A percentile compares a stretch with the other conserved stretches of the same genome.
These are phyloP conservation scores for Agapostemon virescens DNA, from an alignment of 2,888 invertebrate species.

Conservation along the genomic window DNA sequence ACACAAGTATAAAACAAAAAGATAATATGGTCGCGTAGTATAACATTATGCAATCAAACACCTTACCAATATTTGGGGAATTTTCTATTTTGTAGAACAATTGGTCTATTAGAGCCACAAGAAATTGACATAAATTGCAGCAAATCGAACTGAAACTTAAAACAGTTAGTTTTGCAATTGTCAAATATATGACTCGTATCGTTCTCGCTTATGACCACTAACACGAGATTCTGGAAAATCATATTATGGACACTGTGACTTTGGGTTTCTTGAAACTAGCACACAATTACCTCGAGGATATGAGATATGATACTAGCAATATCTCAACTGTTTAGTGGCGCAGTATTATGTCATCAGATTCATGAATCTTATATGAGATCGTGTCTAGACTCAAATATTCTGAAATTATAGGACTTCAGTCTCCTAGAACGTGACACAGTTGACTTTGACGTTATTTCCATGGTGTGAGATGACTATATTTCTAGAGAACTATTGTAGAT, in stretches of 20 bases:
- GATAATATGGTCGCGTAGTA: too few relatives aligned
- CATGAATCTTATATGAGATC: constrained; percentile 6
- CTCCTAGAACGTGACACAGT: background rate
- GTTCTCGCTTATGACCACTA: background rate
- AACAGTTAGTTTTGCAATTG: too few relatives aligned
- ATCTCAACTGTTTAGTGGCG: background rate
- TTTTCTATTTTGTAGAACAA: too few relatives aligned
- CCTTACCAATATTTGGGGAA: too few relatives aligned
- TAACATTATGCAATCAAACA: too few relatives aligned
- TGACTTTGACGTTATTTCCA: background rate
- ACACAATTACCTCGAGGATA: background rate
- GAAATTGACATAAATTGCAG: background rate
- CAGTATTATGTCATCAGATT: background rate
- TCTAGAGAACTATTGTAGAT: background rate
- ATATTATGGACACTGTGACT: background rate
- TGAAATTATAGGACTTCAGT: background rate
- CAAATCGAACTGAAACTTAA: too few relatives aligned
- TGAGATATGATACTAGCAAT: background rate
- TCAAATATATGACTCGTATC: background rate
- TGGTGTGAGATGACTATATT: background rate
- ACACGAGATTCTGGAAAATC: background rate
- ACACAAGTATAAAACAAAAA: too few relatives aligned
- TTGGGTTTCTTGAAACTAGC: background rate
- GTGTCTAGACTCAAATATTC: background rate
- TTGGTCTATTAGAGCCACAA: background rate